These are phyloP conservation scores for Otolemur crassicaudatus DNA, from an alignment of 2,797 vertebrate species.

Conservation along the genomic window DNA sequence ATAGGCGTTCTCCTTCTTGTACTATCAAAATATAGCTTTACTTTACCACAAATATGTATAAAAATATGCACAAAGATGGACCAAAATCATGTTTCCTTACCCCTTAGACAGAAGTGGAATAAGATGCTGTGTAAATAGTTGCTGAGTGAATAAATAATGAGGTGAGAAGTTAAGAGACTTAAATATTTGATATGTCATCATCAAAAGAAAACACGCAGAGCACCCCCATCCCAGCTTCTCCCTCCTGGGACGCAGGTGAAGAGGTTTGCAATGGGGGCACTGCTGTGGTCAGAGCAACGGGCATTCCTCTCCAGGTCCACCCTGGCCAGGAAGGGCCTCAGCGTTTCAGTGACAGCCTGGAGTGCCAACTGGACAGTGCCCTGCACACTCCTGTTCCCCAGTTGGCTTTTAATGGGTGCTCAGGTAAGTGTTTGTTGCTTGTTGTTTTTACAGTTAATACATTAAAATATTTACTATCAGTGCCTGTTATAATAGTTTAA, in stretches of 20 bases:
- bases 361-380: neutral
- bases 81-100: neutral
- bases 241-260: neutral
- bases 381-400: neutral
- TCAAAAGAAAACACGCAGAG: neutral
- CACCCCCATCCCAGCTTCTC: neutral
- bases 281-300: neutral
- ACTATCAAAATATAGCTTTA: neutral
- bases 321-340: fast-evolving
- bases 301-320: neutral
- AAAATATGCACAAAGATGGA: too few species aligned
- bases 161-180: neutral
- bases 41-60: neutral
- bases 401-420: neutral
- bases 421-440: neutral
- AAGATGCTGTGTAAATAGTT: neutral
- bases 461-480: neutral
- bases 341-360: neutral
- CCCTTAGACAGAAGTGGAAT: neutral
- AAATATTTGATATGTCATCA: neutral
- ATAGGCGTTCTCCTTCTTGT: neutral
- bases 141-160: neutral
- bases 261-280: neutral
- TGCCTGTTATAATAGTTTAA: neutral
- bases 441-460: neutral